Evolutionary conservation across 2,797 vertebrate genomes (phyloP).

Genomic region (Pampus argenteus): DNA sequence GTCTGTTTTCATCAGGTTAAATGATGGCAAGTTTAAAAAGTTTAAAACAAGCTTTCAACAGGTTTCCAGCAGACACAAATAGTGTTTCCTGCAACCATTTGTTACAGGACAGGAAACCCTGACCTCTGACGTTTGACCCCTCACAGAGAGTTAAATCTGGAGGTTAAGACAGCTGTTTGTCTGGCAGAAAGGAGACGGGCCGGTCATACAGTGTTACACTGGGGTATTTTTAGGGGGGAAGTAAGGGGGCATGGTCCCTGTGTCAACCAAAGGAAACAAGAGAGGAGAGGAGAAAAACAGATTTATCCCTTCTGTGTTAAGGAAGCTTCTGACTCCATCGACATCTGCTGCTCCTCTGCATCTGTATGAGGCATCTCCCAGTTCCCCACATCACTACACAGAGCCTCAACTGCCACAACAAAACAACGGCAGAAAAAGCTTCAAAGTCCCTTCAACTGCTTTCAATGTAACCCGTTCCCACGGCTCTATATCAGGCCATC

Average conservation of each 20-base stretch:
- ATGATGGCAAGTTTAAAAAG: neutral
- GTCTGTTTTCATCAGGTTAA: neutral
- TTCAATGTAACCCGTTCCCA: conserved; percentile 62
- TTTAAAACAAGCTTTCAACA: neutral
- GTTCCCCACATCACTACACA: conserved; percentile 36
- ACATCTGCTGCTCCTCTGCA: conserved; percentile 37
- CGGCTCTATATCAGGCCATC: conserved; percentile 64
- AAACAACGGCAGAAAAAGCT: conserved; percentile 32
- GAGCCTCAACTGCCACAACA: conserved; percentile 39
- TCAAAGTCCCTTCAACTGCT: conserved; percentile 22
- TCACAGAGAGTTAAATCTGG: conserved; percentile 14
- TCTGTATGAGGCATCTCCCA: conserved; percentile 37
- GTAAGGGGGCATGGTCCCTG: neutral
- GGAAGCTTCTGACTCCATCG: neutral
- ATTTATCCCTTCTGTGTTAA: neutral
- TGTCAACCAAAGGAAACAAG: neutral
- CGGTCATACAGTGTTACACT: conserved; percentile 2
- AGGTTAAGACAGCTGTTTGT: conserved; percentile 29
- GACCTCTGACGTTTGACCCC: conserved; percentile 25
- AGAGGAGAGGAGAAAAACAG: neutral
- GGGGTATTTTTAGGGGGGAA: conserved; percentile 28
- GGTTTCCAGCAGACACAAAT: too few species aligned
- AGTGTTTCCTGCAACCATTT: too few species aligned
- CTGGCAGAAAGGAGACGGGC: conserved; percentile 1
- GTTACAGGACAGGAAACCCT: conserved; percentile 16